Conservation (phyloP, 2,113 vertebrate genomes). For the Donacobius atricapilla region DNA sequence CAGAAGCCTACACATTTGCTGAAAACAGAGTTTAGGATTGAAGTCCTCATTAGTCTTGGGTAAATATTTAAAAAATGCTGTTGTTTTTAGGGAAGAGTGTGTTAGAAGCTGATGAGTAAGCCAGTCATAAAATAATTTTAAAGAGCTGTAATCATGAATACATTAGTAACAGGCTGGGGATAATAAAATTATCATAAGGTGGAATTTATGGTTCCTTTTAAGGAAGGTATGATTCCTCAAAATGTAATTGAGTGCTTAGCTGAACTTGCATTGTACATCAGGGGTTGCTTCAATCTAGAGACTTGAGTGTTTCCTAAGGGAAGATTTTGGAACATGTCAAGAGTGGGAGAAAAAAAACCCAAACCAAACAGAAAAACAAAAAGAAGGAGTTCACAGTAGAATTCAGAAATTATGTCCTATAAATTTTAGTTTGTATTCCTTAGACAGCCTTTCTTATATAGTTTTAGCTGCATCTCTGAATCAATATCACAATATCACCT, state of each 20-base stretch:
- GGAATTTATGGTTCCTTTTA: neutral
- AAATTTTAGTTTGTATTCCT: neutral
- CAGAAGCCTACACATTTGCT: neutral
- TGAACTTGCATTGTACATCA: neutral
- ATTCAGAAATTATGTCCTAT: neutral
- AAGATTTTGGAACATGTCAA: neutral
- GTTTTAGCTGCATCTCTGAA: neutral
- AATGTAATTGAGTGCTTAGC: neutral
- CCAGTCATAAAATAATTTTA: neutral
- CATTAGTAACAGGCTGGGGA: neutral
- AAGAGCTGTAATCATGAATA: slow-evolving; percentile 10
- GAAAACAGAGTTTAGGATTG: neutral
- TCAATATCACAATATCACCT: neutral
- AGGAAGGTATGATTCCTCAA: neutral
- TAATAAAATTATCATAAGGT: slow-evolving; percentile 15
- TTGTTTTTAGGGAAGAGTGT: neutral
- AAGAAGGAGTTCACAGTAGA: neutral
- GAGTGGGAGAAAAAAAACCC: rapidly evolving
- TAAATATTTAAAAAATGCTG: neutral
- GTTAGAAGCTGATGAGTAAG: neutral
- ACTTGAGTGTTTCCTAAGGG: neutral
- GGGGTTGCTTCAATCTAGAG: neutral
- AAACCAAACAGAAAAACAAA: neutral
- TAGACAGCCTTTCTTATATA: neutral
- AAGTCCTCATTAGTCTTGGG: neutral